Evolutionary conservation across 1,140 invertebrate species (phyloP).

Genomic region (Drosophila persimilis): DNA sequence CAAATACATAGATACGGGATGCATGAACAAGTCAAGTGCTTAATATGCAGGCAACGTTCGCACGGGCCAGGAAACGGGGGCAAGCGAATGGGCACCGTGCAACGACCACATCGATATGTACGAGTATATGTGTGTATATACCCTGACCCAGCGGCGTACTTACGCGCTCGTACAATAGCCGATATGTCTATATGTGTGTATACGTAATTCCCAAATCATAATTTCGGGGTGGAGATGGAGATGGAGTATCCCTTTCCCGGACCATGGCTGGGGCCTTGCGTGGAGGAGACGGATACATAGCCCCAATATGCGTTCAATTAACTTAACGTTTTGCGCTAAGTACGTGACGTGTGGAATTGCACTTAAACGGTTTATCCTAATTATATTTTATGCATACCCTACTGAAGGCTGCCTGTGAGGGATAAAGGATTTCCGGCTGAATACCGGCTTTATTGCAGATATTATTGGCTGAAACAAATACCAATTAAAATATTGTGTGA

Average conservation of each 20-base stretch:
- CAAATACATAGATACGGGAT: constrained; percentile 16
- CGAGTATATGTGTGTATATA: constrained; percentile 21
- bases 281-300: too few species aligned
- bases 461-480: constrained; percentile 5
- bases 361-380: constrained; percentile 33
- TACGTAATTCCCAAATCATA: constrained; percentile 2
- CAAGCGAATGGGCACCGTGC: constrained; percentile 12
- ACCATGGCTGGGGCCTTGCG: too few species aligned
- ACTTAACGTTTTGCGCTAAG: constrained; percentile 34
- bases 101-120: constrained; percentile 24
- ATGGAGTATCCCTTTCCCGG: too few species aligned
- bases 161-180: neutral
- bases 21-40: constrained; percentile 37
- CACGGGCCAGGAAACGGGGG: constrained; percentile 2
- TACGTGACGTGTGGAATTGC: constrained; percentile 32
- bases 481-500: too few species aligned
- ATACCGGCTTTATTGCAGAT: neutral
- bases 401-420: neutral
- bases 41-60: constrained; percentile 59
- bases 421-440: neutral
- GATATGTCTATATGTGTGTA: neutral
- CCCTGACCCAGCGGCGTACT: constrained; percentile 28
- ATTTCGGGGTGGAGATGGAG: too few species aligned
- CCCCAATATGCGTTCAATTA: constrained; percentile 32
- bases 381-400: constrained; percentile 24